These are phyloP conservation scores for Terrapene triunguis DNA, from an alignment of 2,113 vertebrate genomes.

Conservation along the genomic window DNA sequence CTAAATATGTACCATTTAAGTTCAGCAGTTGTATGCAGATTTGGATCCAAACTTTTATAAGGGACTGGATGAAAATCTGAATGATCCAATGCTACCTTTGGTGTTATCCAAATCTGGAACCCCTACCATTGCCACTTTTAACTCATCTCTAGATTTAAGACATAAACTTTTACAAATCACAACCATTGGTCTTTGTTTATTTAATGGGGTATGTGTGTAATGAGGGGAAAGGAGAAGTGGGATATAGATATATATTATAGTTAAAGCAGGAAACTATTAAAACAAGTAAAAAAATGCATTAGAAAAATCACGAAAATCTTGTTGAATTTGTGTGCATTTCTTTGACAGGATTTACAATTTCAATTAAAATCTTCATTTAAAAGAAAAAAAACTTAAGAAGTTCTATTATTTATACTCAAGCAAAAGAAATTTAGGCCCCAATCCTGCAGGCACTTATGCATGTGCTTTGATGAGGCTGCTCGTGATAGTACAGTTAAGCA, in stretches of 20 bases:
- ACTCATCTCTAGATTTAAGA: neutral
- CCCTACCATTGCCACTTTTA: neutral
- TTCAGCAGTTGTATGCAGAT: neutral
- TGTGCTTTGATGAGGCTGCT: neutral
- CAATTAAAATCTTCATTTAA: too few species aligned
- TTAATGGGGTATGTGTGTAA: neutral
- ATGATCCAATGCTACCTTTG: neutral
- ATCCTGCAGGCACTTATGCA: neutral
- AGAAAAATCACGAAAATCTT: neutral
- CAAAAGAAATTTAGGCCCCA: neutral
- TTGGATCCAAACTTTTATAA: conserved; percentile 18
- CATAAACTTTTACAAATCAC: neutral
- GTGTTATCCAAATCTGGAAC: neutral
- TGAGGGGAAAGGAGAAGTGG: neutral
- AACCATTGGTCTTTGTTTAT: neutral
- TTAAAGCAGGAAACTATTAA: neutral
- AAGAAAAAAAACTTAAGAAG: too few species aligned
- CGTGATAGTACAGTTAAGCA: neutral
- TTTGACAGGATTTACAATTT: too few species aligned
- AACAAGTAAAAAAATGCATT: neutral
- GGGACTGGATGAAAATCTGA: neutral
- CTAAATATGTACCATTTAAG: conserved; percentile 23
- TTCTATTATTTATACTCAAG: neutral
- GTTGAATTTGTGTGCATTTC: neutral
- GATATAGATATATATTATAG: neutral